Evolutionary conservation across 2,888 invertebrate species (phyloP), one percentile per base, ranked within the genome.

Genomic region (Anthoptus insignis): DNA sequence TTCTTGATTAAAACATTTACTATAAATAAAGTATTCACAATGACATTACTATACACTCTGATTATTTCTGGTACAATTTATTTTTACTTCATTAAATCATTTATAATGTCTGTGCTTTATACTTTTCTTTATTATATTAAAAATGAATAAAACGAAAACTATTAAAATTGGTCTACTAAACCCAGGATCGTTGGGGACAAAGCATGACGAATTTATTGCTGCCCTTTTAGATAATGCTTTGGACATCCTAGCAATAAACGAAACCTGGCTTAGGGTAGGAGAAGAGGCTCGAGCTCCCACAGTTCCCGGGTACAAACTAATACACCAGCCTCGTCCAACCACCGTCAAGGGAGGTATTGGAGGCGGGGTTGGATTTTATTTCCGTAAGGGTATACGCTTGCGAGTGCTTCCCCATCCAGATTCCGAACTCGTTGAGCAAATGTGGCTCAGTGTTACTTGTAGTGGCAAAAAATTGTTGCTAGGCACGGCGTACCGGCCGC

Each of bases 241-340:
- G 1, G 71, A 72, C 29, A 37, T 74, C 3, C 8, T 74, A 11
- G 73, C 73, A 14, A 65, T 75, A 9, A 74, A 74, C 16, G 71
- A 74, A 24, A 74, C 73, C 0, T 75, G 75, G 75, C 47, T 74
- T 0, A 59, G 37, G 13, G 16, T 21, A 13, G 69, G 69, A 0
- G 66, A 68, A 37, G 73, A 72, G 24, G 59, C 24, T 4, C 59
- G 68, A 1, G 75, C 73, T 2, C 75, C 75, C 0, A 5, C 16
- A 5, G 0, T 71, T 0, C 54, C 71, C 2, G 59, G 45, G 2
- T 74, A 72, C 19, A 27, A 65, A 2, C 37, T 72, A 13, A 66
- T 65, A 3, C 72, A 72, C 32, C 34, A 22, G 0, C 70, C 73
- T 0, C 56, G 71, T 1, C 68, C 71, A 1, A 1, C n/a, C 0